These are phyloP conservation scores for Hirundo rustica DNA, from an alignment of 2,797 vertebrate genomes.

Conservation along the genomic window DNA sequence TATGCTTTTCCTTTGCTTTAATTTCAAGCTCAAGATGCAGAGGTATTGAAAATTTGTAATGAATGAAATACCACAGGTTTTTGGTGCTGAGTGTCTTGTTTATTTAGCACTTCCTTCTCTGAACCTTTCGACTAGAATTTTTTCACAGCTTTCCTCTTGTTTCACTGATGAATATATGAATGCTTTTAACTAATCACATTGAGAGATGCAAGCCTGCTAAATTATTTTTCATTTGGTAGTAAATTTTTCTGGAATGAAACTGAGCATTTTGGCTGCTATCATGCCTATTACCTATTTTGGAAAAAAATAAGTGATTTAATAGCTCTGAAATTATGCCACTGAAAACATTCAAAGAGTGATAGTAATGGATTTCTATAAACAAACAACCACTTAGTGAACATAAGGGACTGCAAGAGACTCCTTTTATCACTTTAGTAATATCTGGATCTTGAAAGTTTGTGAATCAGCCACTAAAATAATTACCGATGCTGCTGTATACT, in stretches of 20 bases:
- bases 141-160: not conserved
- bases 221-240: not conserved
- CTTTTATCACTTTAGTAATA: not conserved
- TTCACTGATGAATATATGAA: not conserved
- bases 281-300: not conserved
- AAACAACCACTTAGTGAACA: not conserved
- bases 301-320: not conserved
- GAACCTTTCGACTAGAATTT: not conserved
- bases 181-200: not conserved
- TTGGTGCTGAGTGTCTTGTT: not conserved
- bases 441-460: not conserved
- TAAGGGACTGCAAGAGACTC: not conserved
- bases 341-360: not conserved
- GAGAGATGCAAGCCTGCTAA: not conserved
- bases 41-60: not conserved
- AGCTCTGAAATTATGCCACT: not conserved
- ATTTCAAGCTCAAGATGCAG: not conserved
- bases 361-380: not conserved
- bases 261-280: not conserved
- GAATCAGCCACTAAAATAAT: not conserved
- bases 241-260: not conserved
- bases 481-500: not conserved
- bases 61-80: not conserved
- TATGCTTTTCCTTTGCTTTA: not conserved
- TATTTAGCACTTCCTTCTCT: not conserved